phyloP scores from a whole-genome alignment of 1,140 invertebrate species.

The Drosophila ambigua region DNA sequence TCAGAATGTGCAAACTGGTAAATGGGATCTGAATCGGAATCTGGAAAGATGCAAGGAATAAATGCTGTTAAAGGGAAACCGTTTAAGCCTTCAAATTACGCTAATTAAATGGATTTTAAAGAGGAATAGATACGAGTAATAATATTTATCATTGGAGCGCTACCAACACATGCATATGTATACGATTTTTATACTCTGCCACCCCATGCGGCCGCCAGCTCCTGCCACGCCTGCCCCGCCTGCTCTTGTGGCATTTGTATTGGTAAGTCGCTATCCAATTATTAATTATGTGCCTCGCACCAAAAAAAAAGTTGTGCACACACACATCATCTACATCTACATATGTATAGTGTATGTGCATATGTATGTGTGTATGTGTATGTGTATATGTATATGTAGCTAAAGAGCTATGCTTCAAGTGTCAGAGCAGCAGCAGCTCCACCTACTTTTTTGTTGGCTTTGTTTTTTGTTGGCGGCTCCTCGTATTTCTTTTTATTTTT shows the following conservation, averaged over 20 bases:
- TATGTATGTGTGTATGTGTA: constrained; percentile 2
- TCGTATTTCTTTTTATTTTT: constrained; percentile 43
- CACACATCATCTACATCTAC: constrained; percentile 18
- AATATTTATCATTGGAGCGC: no score
- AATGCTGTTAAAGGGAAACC: no score
- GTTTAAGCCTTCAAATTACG: no score
- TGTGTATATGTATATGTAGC: background rate
- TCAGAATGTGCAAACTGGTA: no score
- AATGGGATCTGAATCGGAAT: no score
- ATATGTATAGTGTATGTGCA: background rate
- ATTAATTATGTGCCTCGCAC: constrained; percentile 57
- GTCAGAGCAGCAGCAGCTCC: constrained; percentile 59
- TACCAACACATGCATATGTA: no score
- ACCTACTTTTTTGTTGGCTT: constrained; percentile 56
- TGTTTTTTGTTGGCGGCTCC: constrained; percentile 24
- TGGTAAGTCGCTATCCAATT: constrained; percentile 52
- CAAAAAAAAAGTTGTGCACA: constrained; percentile 23
- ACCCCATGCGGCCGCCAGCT: no score
- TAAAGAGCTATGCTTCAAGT: constrained; percentile 65
- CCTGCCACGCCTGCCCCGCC: no score
- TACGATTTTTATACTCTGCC: no score
- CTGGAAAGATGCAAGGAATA: no score
- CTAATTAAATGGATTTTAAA: no score
- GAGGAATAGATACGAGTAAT: no score
- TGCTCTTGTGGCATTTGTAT: constrained; percentile 4